Evolutionary conservation across 2,888 invertebrate species (phyloP).

Genomic region (Zaprionus lineosus): DNA sequence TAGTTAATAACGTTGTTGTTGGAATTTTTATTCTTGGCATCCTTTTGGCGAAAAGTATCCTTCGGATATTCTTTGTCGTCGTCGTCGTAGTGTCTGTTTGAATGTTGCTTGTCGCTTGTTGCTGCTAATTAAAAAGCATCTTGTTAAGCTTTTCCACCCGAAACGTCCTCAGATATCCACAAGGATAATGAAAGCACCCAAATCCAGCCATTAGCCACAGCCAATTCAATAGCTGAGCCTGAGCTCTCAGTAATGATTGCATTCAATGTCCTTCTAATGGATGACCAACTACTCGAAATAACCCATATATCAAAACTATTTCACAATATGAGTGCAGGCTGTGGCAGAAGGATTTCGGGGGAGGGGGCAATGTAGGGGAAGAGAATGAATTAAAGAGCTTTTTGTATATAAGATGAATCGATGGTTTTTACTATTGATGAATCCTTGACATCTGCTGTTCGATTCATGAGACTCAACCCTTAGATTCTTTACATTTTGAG

Average conservation of each 20-base stretch:
- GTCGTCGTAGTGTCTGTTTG: conserved; percentile 8
- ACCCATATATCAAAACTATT: too few species aligned
- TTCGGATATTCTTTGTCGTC: conserved; percentile 45
- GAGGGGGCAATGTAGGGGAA: too few species aligned
- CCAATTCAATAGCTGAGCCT: conserved; percentile 7
- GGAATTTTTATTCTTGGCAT: conserved; percentile 26
- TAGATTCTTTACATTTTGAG: too few species aligned
- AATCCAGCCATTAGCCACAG: conserved; percentile 3
- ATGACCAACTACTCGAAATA: neutral
- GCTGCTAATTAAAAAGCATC: conserved; percentile 69
- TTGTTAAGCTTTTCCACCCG: conserved; percentile 25
- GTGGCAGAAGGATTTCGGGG: too few species aligned
- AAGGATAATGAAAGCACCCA: conserved; percentile 32
- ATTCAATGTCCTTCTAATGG: neutral
- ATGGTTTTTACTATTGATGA: too few species aligned
- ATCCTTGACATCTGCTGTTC: too few species aligned
- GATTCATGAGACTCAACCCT: too few species aligned
- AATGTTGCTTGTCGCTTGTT: conserved; percentile 49
- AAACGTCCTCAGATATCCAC: conserved; percentile 21
- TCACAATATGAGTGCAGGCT: too few species aligned
- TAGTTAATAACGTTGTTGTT: conserved; percentile 33
- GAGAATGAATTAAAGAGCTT: too few species aligned
- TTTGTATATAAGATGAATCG: too few species aligned
- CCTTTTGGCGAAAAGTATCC: conserved; percentile 28
- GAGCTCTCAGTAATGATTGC: neutral